Evolutionary conservation across 2,888 invertebrate species (phyloP), one percentile per base, ranked within the genome.

Genomic region (Orthosia gracilis): DNA sequence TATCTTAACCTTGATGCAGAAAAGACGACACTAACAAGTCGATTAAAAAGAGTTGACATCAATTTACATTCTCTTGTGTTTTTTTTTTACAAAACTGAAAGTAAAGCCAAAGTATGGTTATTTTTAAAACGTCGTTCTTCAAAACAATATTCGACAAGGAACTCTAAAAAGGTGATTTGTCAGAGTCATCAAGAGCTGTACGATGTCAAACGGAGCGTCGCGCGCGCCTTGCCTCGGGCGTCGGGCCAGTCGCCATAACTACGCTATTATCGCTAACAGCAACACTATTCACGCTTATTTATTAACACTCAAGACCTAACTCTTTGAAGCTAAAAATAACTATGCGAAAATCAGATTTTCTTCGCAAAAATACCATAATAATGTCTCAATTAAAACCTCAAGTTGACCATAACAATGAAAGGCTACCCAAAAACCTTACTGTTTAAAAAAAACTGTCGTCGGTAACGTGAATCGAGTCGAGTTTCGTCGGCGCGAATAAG

Each of bases 401-500:
- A 70, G 58, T 65, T 71, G 69, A 85, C 70, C 76, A 75, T 83
- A 83, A 87, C 82, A 82, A 84, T 87, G 78, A 87, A 77, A 55
- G 69, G 85, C 72, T 72, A 69, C 72, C 71, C 64, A 78, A 85
- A 82, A 82, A 82, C 59, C 63, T 65, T 68, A 69, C 67, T 58
- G 78, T 72, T 71, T 55, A 31, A 84, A 87, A 87, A 84, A 86
- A 85, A 73, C 68, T 76, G 78, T 83, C 70, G 83, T 80, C 73
- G 70, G 62, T 78, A 80, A 86, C 79, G 88, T 85, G 83, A 86
- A 84, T 85, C 86, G 89, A 85, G 86, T 87, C 85, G 87, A 88
- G 86, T 87, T 85, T 84, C 87, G 83, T 86, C 84, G 85, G 85
- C 85, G 89, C 90, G 91, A 92, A 92, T 92, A 93, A 88, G 92